Conservation (phyloP, 2,888 invertebrate genomes). For the Leistus spinibarbis region DNA sequence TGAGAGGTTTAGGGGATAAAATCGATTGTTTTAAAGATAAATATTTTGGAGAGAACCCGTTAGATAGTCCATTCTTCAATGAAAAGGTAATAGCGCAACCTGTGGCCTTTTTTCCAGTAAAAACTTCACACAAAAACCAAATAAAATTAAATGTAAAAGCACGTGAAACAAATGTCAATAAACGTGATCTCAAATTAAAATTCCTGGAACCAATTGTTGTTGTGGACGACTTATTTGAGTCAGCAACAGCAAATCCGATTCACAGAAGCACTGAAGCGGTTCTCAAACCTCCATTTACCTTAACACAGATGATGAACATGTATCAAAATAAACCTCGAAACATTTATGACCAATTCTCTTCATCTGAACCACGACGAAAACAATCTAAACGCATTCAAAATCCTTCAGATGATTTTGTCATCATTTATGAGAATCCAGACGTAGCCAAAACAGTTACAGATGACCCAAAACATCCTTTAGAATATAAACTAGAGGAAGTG, state of each 20-base stretch:
- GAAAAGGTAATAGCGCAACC: slow-evolving; percentile 62
- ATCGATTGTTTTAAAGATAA: slow-evolving; percentile 76
- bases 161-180: slow-evolving; percentile 1
- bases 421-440: slow-evolving; percentile 27
- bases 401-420: slow-evolving; percentile 11
- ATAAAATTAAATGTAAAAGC: neutral
- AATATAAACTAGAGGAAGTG: neutral
- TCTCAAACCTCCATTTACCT: slow-evolving; percentile 21
- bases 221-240: slow-evolving; percentile 16
- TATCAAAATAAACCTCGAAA: slow-evolving; percentile 45
- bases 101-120: slow-evolving; percentile 53
- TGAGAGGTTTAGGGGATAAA: slow-evolving; percentile 72
- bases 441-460: neutral
- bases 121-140: neutral
- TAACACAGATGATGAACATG: slow-evolving; percentile 15
- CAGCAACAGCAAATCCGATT: slow-evolving; percentile 34
- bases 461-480: neutral
- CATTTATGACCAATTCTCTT: slow-evolving; percentile 51
- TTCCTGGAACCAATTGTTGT: slow-evolving; percentile 28
- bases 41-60: slow-evolving; percentile 76
- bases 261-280: slow-evolving; percentile 20
- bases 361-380: slow-evolving; percentile 1
- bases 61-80: slow-evolving; percentile 75
- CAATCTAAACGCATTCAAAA: neutral
- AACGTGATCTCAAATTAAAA: slow-evolving; percentile 28